These are phyloP conservation scores for Thryonomys swinderianus DNA, from an alignment of 2,113 vertebrate species.

Conservation along the genomic window DNA sequence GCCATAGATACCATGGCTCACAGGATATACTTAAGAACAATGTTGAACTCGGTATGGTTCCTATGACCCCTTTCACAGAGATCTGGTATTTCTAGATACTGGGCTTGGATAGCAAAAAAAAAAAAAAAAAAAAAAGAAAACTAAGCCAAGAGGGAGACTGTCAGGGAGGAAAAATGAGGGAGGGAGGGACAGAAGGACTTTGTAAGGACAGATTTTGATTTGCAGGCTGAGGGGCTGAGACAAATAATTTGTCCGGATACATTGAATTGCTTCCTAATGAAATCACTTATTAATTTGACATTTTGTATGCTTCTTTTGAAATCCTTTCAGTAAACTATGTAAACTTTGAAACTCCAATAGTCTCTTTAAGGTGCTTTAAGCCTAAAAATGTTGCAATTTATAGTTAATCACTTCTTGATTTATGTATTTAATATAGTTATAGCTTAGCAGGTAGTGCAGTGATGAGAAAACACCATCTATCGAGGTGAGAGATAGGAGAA, in stretches of 20 bases:
- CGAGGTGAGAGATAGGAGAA: conserved; percentile 42
- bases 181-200: fast-evolving
- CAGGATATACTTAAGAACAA: neutral
- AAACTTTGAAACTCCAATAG: neutral
- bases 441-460: conserved; percentile 28
- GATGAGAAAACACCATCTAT: conserved; percentile 23
- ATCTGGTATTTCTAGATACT: neutral
- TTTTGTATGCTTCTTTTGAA: conserved; percentile 4
- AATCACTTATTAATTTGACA: neutral
- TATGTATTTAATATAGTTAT: conserved; percentile 73
- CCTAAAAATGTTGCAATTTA: conserved; percentile 55
- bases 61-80: neutral
- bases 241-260: neutral
- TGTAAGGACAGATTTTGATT: neutral
- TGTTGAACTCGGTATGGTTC: neutral
- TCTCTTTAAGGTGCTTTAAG: conserved; percentile 8
- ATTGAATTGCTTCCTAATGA: neutral
- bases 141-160: fast-evolving
- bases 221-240: neutral
- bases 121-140: neutral
- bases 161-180: neutral
- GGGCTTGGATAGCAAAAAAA: neutral
- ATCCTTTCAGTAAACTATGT: neutral
- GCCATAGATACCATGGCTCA: neutral
- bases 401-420: conserved; percentile 65